These are phyloP conservation scores for Alcedo atthis DNA, from an alignment of 2,797 vertebrate species.

Conservation along the genomic window DNA sequence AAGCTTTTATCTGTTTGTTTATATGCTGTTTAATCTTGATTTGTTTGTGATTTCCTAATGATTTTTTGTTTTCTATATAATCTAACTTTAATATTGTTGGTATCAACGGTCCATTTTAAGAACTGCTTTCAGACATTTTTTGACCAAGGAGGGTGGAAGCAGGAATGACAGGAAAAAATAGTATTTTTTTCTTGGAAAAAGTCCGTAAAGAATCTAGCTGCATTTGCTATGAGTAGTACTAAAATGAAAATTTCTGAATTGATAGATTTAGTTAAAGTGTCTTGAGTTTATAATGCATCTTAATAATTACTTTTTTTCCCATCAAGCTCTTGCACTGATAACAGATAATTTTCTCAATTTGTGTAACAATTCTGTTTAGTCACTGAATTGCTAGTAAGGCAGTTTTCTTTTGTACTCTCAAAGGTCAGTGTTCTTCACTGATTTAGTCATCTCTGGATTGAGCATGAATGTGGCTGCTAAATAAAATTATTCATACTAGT, in stretches of 20 bases:
- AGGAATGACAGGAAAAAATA: not conserved
- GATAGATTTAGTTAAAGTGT: not conserved
- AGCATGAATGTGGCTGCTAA: not conserved
- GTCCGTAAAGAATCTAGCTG: not conserved
- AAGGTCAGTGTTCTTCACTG: not conserved
- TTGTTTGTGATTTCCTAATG: not conserved
- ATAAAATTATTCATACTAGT: not conserved
- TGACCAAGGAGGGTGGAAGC: not conserved
- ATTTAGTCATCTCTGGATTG: constrained; percentile 2
- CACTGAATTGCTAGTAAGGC: not conserved
- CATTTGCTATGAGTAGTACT: not conserved
- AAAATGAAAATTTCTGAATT: not conserved
- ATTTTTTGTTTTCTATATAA: not conserved
- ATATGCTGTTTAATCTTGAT: not conserved
- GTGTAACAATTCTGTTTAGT: not conserved
- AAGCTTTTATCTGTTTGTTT: not conserved
- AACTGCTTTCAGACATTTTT: not conserved
- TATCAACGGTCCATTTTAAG: not conserved
- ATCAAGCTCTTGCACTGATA: not conserved
- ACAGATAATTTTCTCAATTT: not conserved
- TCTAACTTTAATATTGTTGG: not conserved
- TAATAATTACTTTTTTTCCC: not conserved
- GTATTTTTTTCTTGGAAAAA: not conserved
- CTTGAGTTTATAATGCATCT: not conserved
- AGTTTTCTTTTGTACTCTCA: not conserved